Percentiles rank a stretch among this genome's conserved stretches.
phyloP scores from a whole-genome alignment of 2,888 invertebrate genomes.

The Digitonthophagus gazella region DNA sequence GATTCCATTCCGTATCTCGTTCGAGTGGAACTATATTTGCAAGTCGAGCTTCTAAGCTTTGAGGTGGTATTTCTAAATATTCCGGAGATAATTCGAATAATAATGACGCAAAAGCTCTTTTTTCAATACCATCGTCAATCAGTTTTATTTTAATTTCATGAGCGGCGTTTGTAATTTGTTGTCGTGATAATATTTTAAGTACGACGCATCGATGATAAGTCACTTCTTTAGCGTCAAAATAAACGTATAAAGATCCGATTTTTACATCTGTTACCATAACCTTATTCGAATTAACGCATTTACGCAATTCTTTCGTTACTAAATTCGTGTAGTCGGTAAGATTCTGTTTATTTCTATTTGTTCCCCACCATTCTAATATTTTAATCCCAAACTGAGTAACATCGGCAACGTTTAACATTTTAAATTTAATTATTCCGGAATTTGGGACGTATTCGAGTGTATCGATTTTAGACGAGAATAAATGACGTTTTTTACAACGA shows the following conservation, averaged over 20 bases:
- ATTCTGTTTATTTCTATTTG: conserved; percentile 32
- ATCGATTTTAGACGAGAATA: conserved; percentile 57
- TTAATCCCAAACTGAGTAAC: conserved; percentile 64
- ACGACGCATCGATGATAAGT: conserved; percentile 60
- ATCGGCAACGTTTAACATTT: conserved; percentile 58
- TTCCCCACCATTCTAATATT: conserved; percentile 51
- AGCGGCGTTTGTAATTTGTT: conserved; percentile 36
- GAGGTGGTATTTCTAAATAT: conserved; percentile 52
- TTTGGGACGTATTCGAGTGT: conserved; percentile 52
- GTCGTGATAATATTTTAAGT: conserved; percentile 49
- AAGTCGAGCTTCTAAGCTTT: conserved; percentile 43
- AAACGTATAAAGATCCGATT: conserved; percentile 60
- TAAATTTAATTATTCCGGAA: conserved; percentile 58
- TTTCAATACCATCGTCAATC: conserved; percentile 60
- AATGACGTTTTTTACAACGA: conserved; percentile 63
- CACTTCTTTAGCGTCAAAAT: conserved; percentile 46
- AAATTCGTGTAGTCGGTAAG: conserved; percentile 37
- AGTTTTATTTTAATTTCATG: conserved; percentile 54
- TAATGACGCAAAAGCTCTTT: conserved; percentile 47
- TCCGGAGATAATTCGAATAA: conserved; percentile 56
- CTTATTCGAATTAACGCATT: conserved; percentile 37
- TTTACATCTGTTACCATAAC: conserved; percentile 45
- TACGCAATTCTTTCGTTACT: conserved; percentile 35
- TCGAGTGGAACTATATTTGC: conserved; percentile 44
- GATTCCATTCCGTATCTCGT: conserved; percentile 39